Base-by-base conservation (phyloP, 2,888 invertebrate genomes). In the Diabrotica balteata region DNA sequence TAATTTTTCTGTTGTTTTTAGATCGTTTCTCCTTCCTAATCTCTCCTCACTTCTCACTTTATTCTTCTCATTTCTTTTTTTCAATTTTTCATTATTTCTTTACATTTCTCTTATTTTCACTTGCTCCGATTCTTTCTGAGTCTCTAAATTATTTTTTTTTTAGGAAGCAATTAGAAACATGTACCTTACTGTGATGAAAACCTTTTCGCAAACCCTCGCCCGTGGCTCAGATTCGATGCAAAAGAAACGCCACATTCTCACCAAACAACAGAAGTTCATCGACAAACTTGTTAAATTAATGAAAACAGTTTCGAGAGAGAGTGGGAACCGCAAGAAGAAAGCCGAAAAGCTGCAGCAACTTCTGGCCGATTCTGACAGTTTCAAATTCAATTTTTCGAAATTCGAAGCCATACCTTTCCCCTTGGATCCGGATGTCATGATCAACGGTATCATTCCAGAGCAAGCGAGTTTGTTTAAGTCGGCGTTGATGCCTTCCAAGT, bases 401-500 rank as follows among this genome's bases (percentile, higher is more conserved):
- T 96, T 97, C 83, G 96, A 97, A 75, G 92, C 96, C 0, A 90
- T 98, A 80, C 96, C 97, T 0, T 93, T 98, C 79, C 98, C 98
- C 0, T 83, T 99, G 9, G 98, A 99, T 86, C 98, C 99, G 0
- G 93, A 90, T 75, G 90, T 79, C 8, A 90, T 89, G 63, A 94
- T 98, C 69, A 92, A 91, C 80, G 95, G 95, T 8, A 95, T 98
- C 52, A 87, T 95, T 60, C 91, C 96, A 0, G 92, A 94, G 77
- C 94, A 95, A 77, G 96, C 97, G 0, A 92, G 92, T 55, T 87
- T 99, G 0, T 99, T 98, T 85, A 98, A 98, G 83, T 98, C 97
- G 46, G 95, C 96, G 0, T 86, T 97, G 64, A 98, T 97, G 96
- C 99, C 99, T 3, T 94, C 95, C 10, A 90, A 91, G 80, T 86